Evolutionary conservation across 2,113 vertebrate species (phyloP).

Genomic region (Cinclus cinclus): DNA sequence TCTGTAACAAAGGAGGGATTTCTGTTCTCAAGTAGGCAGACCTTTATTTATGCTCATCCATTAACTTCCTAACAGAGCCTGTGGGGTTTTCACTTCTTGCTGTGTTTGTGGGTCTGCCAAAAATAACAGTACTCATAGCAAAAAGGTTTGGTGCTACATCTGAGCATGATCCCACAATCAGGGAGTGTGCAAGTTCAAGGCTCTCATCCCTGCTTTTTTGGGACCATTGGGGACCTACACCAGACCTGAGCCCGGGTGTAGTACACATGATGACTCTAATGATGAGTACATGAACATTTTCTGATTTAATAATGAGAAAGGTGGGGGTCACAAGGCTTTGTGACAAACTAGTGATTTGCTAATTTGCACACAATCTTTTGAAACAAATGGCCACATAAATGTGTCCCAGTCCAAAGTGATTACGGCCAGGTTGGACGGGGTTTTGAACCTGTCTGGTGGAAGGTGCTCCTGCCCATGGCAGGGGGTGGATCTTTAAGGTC

Average conservation of each 20-base stretch:
- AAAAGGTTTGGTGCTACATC: not conserved
- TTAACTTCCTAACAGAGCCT: not conserved
- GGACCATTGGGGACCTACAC: not conserved
- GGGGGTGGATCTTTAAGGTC: not conserved
- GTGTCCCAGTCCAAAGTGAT: not conserved
- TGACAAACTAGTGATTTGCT: not conserved
- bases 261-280: not conserved
- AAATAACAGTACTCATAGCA: not conserved
- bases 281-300: not conserved
- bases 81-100: not conserved
- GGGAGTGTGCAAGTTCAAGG: not conserved
- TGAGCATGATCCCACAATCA: rapidly evolving
- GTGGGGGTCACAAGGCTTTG: not conserved
- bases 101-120: not conserved
- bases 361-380: not conserved
- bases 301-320: not conserved
- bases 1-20: not conserved
- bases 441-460: not conserved
- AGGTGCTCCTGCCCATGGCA: not conserved
- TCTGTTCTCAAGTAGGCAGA: not conserved
- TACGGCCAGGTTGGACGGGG: not conserved
- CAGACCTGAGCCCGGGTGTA: not conserved
- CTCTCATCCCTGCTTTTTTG: not conserved
- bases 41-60: not conserved
- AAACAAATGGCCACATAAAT: not conserved